Base-by-base conservation (phyloP, 2,888 invertebrate genomes). In the Barypeithes pellucidus region DNA sequence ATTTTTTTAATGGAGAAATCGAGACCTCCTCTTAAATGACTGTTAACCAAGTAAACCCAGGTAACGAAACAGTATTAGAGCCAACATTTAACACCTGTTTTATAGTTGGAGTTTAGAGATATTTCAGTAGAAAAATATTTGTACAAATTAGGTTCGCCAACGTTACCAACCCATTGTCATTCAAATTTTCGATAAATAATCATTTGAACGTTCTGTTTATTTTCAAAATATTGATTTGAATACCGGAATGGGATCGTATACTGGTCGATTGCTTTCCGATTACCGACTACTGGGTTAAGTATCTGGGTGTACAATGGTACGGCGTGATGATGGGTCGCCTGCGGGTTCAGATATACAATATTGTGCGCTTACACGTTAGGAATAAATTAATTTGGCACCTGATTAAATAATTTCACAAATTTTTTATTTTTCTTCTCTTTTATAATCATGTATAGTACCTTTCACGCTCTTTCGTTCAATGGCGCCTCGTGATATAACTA, bases 21-120 rank as follows among this genome's bases (percentile, higher is more conserved):
- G n/a, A n/a, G n/a, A n/a, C n/a, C n/a, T n/a, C n/a, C n/a, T n/a
- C n/a, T n/a, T n/a, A n/a, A n/a, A n/a, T 7, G 3, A n/a, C 41
- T 14, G 5, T 18, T 5, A 12, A 50, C 52, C 14, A 14, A 16
- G 14, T 33, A 57, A 57, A 65, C 65, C 5, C 4, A 52, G 20
- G 16, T 36, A 47, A 33, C 29, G 7, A 52, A 61, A 43, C 14
- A 67, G 43, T 61, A 59, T 60, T 67, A 66, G 67, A 61, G 60
- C 72, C 67, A 60, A 41, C 61, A 39, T 59, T 72, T 66, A 72
- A 67, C 72, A 72, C 72, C 72, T 72, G 72, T 72, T 61, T 67
- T 33, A 57, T 52, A 36, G 66, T 63, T 36, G 24, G 45, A 60
- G 20, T 72, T 72, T 72, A 67, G 52, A 36, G 72, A 47, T 41